Conservation (phyloP, 30 jellyfish, hydroid and myxozoan genomes). For the Pelagia noctiluca region DNA sequence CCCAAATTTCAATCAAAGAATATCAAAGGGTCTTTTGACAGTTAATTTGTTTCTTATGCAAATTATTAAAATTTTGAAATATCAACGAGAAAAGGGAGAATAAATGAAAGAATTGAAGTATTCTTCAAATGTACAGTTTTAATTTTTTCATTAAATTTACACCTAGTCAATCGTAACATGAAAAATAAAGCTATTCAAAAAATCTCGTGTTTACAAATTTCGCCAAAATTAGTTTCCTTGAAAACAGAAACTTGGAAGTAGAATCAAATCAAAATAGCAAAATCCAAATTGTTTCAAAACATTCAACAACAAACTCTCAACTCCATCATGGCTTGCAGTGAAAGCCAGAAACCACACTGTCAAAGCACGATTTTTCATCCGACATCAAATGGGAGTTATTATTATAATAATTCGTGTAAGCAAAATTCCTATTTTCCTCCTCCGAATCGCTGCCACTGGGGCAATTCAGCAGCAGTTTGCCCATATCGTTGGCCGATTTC, state of each 20-base stretch:
- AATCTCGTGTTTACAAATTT: neutral
- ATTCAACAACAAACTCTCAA: neutral
- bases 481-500: neutral
- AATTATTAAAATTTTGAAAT: too few species aligned
- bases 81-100: too few species aligned
- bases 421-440: neutral
- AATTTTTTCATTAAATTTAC: too few species aligned
- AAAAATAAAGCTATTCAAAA: too few species aligned
- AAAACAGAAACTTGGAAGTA: neutral
- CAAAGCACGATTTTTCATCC: conserved; percentile 24
- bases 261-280: neutral
- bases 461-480: neutral
- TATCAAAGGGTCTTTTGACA: too few species aligned
- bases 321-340: conserved; percentile 16
- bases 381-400: neutral
- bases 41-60: too few species aligned
- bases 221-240: too few species aligned
- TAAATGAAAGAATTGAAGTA: too few species aligned
- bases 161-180: too few species aligned
- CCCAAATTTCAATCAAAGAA: too few species aligned
- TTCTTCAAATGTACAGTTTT: too few species aligned
- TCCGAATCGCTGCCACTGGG: neutral
- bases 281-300: neutral
- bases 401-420: neutral
- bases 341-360: conserved; percentile 57